Conservation (phyloP, 2,888 invertebrate genomes). For the Spisula subtruncata region DNA sequence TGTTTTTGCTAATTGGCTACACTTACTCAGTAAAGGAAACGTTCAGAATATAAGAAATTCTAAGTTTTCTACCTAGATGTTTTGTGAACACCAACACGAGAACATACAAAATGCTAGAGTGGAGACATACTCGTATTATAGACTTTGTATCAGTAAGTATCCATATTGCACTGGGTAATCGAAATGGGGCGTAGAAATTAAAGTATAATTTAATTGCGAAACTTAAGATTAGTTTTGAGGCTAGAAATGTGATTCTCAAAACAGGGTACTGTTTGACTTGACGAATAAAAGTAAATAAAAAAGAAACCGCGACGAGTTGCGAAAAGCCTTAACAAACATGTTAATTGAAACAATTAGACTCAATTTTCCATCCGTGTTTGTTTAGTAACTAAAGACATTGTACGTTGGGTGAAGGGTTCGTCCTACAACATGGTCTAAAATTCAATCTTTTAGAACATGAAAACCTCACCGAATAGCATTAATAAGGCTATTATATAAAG, state of each 20-base stretch:
- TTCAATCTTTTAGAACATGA: neutral
- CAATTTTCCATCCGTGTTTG: neutral
- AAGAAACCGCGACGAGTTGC: neutral
- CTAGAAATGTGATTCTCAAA: neutral
- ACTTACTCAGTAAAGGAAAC: neutral
- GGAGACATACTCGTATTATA: neutral
- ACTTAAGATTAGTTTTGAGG: neutral
- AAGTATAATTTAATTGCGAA: neutral
- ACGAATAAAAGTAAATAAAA: neutral
- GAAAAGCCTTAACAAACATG: neutral
- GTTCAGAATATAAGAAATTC: neutral
- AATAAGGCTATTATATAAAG: neutral
- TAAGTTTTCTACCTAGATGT: neutral
- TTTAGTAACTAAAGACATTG: neutral
- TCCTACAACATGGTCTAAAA: neutral
- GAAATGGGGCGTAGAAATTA: neutral
- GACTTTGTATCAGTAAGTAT: neutral
- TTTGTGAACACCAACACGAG: no score
- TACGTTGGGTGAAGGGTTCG: neutral
- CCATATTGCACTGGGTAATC: neutral
- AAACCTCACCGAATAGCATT: neutral
- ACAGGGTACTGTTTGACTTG: neutral
- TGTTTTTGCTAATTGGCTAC: neutral
- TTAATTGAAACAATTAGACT: neutral
- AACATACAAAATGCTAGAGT: neutral